Conservation (phyloP, 2,797 vertebrate genomes). For the Cephalopachus bancanus region DNA sequence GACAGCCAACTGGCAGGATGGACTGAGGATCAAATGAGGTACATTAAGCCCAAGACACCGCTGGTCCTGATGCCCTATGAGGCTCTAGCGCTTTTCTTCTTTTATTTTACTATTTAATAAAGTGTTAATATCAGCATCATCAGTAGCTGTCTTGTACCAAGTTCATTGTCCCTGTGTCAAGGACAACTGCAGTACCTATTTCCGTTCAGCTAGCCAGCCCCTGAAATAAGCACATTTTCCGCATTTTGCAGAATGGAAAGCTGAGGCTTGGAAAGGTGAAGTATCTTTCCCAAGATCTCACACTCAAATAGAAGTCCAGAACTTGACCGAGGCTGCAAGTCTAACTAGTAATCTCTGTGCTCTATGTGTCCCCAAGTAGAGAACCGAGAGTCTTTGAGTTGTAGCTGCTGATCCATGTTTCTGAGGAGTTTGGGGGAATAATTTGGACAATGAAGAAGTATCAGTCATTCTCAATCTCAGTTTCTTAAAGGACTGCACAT, state of each 20-base stretch:
- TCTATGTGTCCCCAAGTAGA: not conserved
- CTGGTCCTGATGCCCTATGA: not conserved
- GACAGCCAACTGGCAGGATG: not conserved
- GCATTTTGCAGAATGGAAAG: not conserved
- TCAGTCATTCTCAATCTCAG: not conserved
- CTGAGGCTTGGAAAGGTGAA: not conserved
- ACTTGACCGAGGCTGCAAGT: not conserved
- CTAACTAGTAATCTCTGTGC: not conserved
- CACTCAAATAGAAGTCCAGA: not conserved
- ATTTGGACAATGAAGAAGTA: not conserved
- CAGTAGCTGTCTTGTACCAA: not conserved
- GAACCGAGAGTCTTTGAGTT: not conserved
- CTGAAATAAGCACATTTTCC: not conserved
- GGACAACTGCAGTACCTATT: not conserved
- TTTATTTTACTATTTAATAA: not conserved
- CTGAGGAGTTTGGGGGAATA: not conserved
- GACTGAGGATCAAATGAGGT: not conserved
- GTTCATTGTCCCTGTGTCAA: not conserved
- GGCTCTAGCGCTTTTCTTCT: not conserved
- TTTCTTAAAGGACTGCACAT: not conserved
- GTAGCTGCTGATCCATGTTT: not conserved
- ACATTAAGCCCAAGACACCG: not conserved
- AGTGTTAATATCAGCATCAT: not conserved
- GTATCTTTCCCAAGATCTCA: not conserved
- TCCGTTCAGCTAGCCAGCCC: not conserved